Evolutionary conservation across 2,888 invertebrate species (phyloP).

Genomic region (Elegia similella): DNA sequence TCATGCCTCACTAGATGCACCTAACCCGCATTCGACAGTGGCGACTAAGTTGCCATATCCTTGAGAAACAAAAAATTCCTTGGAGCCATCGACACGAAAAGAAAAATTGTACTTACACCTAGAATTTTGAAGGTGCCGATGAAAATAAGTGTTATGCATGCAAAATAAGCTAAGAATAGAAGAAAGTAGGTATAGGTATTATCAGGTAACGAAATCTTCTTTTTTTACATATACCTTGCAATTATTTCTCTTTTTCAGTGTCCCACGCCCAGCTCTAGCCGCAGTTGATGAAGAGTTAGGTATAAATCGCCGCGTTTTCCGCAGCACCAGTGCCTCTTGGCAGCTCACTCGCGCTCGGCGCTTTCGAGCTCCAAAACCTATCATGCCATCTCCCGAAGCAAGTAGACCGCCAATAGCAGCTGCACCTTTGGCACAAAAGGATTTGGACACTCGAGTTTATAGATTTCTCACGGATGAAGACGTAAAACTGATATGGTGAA

Average conservation of each 20-base stretch:
- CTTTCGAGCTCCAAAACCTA: slow-evolving; percentile 56
- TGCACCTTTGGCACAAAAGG: slow-evolving; percentile 57
- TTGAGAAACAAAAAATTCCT: too few relatives aligned
- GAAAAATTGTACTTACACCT: too few relatives aligned
- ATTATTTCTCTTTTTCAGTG: slow-evolving; percentile 38
- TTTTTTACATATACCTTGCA: too few relatives aligned
- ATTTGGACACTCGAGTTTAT: slow-evolving; percentile 58
- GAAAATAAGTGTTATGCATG: too few relatives aligned
- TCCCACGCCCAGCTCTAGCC: slow-evolving; percentile 53
- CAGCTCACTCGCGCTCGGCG: slow-evolving; percentile 67
- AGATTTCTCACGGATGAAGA: slow-evolving; percentile 47
- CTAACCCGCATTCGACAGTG: too few relatives aligned
- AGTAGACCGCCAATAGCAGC: slow-evolving; percentile 55
- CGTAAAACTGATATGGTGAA: slow-evolving; percentile 16
- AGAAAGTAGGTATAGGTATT: too few relatives aligned
- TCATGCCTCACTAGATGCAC: too few relatives aligned
- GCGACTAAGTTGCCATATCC: too few relatives aligned
- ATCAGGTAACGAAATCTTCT: too few relatives aligned
- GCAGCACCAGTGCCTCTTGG: slow-evolving; percentile 61
- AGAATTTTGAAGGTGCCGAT: too few relatives aligned
- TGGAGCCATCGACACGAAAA: too few relatives aligned
- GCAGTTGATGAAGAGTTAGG: slow-evolving; percentile 51
- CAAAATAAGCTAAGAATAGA: too few relatives aligned
- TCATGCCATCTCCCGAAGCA: slow-evolving; percentile 52
- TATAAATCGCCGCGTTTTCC: slow-evolving; percentile 44